Evolutionary conservation across 2,797 vertebrate species (phyloP), one percentile per base, ranked within the genome.

Genomic region (Malurus leucopterus): DNA sequence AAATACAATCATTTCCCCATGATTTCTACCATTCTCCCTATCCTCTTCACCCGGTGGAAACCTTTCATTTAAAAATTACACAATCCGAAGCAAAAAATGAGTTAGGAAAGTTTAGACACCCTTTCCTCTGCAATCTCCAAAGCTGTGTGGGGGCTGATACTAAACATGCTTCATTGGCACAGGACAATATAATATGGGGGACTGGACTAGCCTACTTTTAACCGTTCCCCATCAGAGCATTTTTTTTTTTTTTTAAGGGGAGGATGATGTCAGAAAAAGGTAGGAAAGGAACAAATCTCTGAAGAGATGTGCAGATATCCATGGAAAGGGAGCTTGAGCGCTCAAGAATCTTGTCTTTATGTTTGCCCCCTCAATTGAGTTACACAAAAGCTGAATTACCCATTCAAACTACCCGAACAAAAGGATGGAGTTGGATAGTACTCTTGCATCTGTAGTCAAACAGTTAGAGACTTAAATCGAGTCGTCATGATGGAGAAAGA

Each of bases 341-440:
- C 99, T 99, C 98, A 99, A 99, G 99, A 99, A 99, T 99, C 99
- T 99, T 99, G 99, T 99, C 99, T 99, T 99, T 99, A 99, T 99
- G 98, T 99, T 99, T 99, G 99, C 98, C 98, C 98, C 99, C 99
- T 99, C 99, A 99, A 99, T 99, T 98, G 98, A 99, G 98, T 98
- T 96, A 97, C 98, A 99, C 99, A 99, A 99, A 99, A 98, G 98
- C 98, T 99, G 99, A 99, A 99, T 99, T 99, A 99, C 99, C 99
- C 99, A 99, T 99, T 99, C 98, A 99, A 99, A 97, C 98, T 97
- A 97, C 96, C 96, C 78, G 97, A 98, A 99, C 99, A 99, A 99
- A 99, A 97, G 98, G 97, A 96, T 98, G 98, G 98, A 99, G 98
- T 98, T 99, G 99, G 98, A 99, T 98, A 98, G 99, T 98, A 99